phyloP scores from a whole-genome alignment of 2,888 invertebrate genomes.

The Hirtodrosophila confusa region DNA sequence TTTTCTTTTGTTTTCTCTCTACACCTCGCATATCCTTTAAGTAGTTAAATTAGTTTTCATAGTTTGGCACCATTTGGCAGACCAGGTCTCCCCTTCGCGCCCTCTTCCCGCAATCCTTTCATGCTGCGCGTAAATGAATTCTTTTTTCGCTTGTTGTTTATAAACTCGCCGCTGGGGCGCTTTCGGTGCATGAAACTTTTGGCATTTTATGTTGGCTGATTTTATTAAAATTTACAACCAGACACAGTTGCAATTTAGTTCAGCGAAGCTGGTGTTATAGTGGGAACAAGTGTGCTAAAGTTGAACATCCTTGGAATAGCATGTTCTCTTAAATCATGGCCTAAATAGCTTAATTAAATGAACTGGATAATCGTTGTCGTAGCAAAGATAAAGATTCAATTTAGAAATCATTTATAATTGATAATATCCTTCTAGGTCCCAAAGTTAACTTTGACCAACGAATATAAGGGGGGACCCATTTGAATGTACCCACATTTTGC shows the following conservation, averaged over 20 bases:
- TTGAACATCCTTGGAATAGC: neutral
- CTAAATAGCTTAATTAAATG: too few relatives aligned
- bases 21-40: conserved; percentile 44
- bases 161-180: conserved; percentile 63
- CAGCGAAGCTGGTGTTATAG: conserved; percentile 17
- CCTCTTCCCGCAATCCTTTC: conserved; percentile 15
- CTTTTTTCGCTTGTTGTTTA: conserved; percentile 47
- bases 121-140: conserved; percentile 66
- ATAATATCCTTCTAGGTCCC: too few relatives aligned
- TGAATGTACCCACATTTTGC: too few relatives aligned
- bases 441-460: too few relatives aligned
- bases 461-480: too few relatives aligned
- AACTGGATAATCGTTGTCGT: too few relatives aligned
- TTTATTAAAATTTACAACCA: conserved; percentile 64
- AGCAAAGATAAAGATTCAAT: too few relatives aligned
- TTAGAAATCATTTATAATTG: too few relatives aligned
- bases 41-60: conserved; percentile 76
- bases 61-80: conserved; percentile 59
- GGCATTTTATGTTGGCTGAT: conserved; percentile 54
- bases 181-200: conserved; percentile 58
- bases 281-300: neutral
- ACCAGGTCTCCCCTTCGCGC: neutral
- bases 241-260: conserved; percentile 41
- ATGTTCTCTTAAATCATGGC: too few relatives aligned
- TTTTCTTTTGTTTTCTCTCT: conserved; percentile 45